Evolutionary conservation across 1,140 invertebrate species (phyloP).

Genomic region (Atta cephalotes): DNA sequence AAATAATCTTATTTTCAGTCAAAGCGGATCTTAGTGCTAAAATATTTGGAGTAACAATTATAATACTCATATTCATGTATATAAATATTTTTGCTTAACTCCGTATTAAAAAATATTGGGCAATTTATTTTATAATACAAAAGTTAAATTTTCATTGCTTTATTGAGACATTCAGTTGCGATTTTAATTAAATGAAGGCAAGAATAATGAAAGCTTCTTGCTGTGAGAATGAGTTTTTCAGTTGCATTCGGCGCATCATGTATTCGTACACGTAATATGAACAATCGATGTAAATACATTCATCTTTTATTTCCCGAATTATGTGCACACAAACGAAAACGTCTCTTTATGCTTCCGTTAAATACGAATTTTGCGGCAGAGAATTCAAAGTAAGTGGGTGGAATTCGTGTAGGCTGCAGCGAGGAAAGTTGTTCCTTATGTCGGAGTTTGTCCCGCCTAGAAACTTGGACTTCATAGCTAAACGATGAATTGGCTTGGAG

Average conservation of each 20-base stretch:
- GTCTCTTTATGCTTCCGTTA: conserved; percentile 31
- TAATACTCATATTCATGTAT: no score
- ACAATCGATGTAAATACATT: conserved; percentile 6
- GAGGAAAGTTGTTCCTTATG: conserved; percentile 70
- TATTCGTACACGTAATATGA: not conserved
- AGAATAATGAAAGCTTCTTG: not conserved
- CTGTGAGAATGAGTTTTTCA: conserved; percentile 33
- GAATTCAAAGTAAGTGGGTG: conserved; percentile 39
- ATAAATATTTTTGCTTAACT: not conserved
- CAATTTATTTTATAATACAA: not conserved
- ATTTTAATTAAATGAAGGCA: not conserved
- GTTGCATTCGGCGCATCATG: no score
- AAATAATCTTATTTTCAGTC: no score
- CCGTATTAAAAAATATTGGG: not conserved
- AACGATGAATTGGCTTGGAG: conserved; percentile 47
- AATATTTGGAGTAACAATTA: no score
- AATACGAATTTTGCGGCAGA: conserved; percentile 24
- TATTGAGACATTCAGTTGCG: no score
- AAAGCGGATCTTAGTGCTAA: no score
- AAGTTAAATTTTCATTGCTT: not conserved
- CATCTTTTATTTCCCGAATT: conserved; percentile 24
- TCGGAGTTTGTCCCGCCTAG: conserved; percentile 39
- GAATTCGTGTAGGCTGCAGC: conserved; percentile 58
- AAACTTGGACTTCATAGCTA: conserved; percentile 49
- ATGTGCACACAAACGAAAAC: not conserved